Base-by-base conservation (phyloP, 2,888 invertebrate genomes). In the Acronicta leporina region DNA sequence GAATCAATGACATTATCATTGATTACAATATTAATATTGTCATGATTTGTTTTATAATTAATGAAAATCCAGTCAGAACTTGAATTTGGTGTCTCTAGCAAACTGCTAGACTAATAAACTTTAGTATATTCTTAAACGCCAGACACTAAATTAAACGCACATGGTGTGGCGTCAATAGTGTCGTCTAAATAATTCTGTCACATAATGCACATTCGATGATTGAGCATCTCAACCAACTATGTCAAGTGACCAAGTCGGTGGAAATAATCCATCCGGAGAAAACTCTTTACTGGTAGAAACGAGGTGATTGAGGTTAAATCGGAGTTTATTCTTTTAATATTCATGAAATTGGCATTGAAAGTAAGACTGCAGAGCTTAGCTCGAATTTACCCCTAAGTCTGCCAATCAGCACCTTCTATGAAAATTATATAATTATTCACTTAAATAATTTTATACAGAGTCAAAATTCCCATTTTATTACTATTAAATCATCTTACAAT, bases 171-270 rank as follows among this genome's bases (percentile, higher is more conserved):
- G 45, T n/a, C 20, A 75, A 71, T 75, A 68, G 72, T 73, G 71
- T 70, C 72, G 20, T 51, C 42, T 41, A 53, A 63, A 63, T 3
- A 51, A 11, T 41, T 63, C 20, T 27, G 75, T 63, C 73, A 73
- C 75, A 3, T 68, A 25, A 43, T 63, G 67, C 8, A 67, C 75
- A 71, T 75, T 20, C 45, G 57, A 52, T 56, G 72, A 48, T 73
- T 73, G 67, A 73, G 52, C 43, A 25, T 10, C 42, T 71, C 75
- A 73, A 73, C 20, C 68, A 71, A 63, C 58, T 53, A 75, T 71
- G 75, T 63, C 58, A 33, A 51, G 72, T 71, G 73, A 75, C 75
- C n/a, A 53, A 53, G 55, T 30, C 14, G 5, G 11, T 4, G 10
- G 30, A 16, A 46, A 43, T 15, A 48, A 47, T 40, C 15, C 13